Percentiles rank a stretch among this genome's conserved stretches.
Evolutionary conservation across 2,888 invertebrate species (phyloP).

Genomic region (Stenchaetothrips biformis): DNA sequence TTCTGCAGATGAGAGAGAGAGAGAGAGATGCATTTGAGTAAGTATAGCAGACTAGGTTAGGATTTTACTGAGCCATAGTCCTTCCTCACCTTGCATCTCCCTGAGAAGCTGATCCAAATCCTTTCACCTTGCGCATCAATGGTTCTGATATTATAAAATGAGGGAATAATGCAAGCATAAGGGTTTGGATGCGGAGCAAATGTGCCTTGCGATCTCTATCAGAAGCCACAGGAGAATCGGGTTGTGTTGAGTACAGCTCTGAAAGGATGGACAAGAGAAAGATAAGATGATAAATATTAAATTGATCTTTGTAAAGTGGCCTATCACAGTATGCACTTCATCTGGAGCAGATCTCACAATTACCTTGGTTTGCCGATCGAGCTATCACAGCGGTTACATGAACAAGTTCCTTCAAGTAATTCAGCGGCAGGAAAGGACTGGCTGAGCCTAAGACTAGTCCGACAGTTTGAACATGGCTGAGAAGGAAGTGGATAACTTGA

Average conservation of each 20-base stretch:
- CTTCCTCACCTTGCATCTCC: neutral
- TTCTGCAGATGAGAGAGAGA: neutral
- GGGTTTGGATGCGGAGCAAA: conserved; percentile 60
- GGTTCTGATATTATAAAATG: conserved; percentile 57
- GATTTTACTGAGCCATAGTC: neutral
- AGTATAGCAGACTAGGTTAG: neutral
- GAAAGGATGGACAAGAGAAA: conserved; percentile 1
- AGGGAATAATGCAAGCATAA: conserved; percentile 69
- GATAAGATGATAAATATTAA: neutral
- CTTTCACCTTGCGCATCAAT: conserved; percentile 35
- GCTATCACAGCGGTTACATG: conserved; percentile 70
- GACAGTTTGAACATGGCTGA: conserved; percentile 76
- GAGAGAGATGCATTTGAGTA: neutral
- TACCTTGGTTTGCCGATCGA: conserved; percentile 57
- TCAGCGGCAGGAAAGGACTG: conserved; percentile 58
- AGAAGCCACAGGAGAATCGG: neutral
- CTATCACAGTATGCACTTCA: neutral
- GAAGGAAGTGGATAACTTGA: conserved; percentile 70
- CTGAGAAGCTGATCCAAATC: conserved; percentile 32
- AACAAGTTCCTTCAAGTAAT: conserved; percentile 68
- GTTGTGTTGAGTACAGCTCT: conserved; percentile 21
- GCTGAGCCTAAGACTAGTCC: conserved; percentile 70
- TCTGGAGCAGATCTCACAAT: neutral
- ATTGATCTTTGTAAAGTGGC: neutral
- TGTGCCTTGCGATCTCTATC: conserved; percentile 33